A percentile compares a stretch with the other conserved stretches of the same genome.
Conservation (phyloP, 1,140 invertebrate genomes). For the Micrasema minimum region DNA sequence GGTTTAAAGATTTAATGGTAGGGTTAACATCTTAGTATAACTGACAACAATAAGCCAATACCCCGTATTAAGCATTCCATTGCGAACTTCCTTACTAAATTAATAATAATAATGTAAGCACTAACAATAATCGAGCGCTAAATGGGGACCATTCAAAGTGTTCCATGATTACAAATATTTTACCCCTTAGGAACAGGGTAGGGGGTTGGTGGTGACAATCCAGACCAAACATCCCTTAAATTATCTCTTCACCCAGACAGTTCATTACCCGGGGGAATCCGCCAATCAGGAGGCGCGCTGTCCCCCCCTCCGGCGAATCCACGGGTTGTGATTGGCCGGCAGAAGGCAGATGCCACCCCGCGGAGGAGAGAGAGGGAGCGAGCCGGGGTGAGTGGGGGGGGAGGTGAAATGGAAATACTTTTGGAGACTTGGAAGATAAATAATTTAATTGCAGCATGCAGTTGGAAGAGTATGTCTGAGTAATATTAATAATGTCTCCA, state of each 20-base stretch:
- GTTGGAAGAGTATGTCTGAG: no score
- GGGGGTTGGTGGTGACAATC: conserved; percentile 34
- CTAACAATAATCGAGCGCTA: conserved; percentile 6
- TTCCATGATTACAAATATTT: no score
- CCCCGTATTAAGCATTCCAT: no score
- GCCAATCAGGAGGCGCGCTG: conserved; percentile 34
- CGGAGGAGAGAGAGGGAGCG: conserved; percentile 11
- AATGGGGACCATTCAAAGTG: no score
- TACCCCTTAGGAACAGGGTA: not conserved
- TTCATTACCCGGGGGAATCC: conserved; percentile 34
- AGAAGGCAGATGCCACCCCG: conserved; percentile 35
- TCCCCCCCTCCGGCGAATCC: conserved; percentile 22
- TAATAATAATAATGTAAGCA: no score
- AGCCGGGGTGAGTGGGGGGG: not conserved
- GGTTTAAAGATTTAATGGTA: no score
- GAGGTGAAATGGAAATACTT: conserved; percentile 25
- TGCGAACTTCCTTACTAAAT: no score
- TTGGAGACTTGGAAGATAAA: no score
- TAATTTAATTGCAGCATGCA: no score
- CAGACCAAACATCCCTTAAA: conserved; percentile 31
- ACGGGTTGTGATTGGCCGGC: conserved; percentile 25
- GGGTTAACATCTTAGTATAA: no score
- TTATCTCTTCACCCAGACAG: conserved; percentile 33
- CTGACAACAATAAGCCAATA: no score
- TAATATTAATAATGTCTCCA: no score